These are phyloP conservation scores for Volucella bombylans DNA, from an alignment of 2,888 invertebrate species.

Conservation along the genomic window DNA sequence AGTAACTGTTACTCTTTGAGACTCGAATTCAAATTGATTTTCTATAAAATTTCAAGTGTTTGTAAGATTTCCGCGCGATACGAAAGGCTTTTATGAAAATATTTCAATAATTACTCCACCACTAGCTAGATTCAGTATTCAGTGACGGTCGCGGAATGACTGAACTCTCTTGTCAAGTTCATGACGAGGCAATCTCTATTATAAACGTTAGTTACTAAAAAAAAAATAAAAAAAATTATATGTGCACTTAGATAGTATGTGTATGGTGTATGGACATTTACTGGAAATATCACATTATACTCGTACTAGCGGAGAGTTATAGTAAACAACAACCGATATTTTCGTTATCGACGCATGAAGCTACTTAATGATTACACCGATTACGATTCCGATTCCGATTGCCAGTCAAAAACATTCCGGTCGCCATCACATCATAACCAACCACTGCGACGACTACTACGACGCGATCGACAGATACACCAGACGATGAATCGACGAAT, in stretches of 20 bases:
- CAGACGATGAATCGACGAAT: no score
- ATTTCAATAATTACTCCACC: slow-evolving; percentile 25
- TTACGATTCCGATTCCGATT: slow-evolving; percentile 9
- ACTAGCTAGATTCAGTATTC: slow-evolving; percentile 69
- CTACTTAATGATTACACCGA: slow-evolving; percentile 40
- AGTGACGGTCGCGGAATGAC: slow-evolving; percentile 74
- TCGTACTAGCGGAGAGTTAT: slow-evolving; percentile 40
- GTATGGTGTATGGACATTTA: slow-evolving; percentile 38
- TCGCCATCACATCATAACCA: not conserved
- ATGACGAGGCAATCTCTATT: slow-evolving; percentile 65
- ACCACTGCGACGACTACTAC: not conserved
- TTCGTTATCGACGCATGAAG: slow-evolving; percentile 55
- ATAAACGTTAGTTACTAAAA: slow-evolving; percentile 60
- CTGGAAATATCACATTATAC: slow-evolving; percentile 17
- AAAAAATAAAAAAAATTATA: slow-evolving; percentile 53
- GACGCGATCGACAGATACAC: not conserved
- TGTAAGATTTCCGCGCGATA: not conserved
- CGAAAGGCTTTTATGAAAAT: not conserved
- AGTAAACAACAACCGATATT: slow-evolving; percentile 54
- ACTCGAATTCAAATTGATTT: not conserved
- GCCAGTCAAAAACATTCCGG: not conserved
- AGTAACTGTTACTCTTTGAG: slow-evolving; percentile 25
- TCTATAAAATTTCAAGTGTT: slow-evolving; percentile 25
- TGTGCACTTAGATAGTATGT: slow-evolving; percentile 49
- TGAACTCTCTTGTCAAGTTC: slow-evolving; percentile 72